Percentiles rank a stretch among this genome's conserved stretches.
Conservation (phyloP, 1,140 invertebrate species). For the Drosophila nigromelanica region DNA sequence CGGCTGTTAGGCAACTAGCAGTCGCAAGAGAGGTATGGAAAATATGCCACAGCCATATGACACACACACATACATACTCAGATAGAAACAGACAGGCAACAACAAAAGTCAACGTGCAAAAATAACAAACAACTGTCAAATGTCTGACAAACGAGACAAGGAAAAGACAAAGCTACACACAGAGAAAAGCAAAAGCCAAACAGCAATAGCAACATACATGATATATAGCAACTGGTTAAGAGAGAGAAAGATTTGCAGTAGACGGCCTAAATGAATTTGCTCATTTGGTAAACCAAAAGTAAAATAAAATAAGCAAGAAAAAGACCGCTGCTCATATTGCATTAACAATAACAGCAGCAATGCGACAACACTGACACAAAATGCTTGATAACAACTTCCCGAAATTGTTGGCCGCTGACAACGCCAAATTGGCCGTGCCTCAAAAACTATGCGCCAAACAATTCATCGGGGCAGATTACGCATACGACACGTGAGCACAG, state of each 20-base stretch:
- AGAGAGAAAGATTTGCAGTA: conserved; percentile 25
- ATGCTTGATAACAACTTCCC: conserved; percentile 71
- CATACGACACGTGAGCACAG: conserved; percentile 55
- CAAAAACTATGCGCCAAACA: conserved; percentile 31
- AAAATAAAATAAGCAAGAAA: neutral
- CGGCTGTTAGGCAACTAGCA: conserved; percentile 72
- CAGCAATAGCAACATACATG: conserved; percentile 27
- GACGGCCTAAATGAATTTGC: conserved; percentile 40
- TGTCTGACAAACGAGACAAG: conserved; percentile 82
- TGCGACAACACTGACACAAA: conserved; percentile 34
- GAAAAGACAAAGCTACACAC: conserved; percentile 66
- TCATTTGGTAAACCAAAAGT: conserved; percentile 28
- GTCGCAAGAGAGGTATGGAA: conserved; percentile 56
- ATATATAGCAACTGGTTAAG: conserved; percentile 39
- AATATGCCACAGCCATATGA: conserved; percentile 73
- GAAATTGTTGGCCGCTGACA: conserved; percentile 43
- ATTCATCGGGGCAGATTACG: conserved; percentile 60
- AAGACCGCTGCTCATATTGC: conserved; percentile 35
- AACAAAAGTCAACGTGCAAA: conserved; percentile 78
- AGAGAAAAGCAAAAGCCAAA: conserved; percentile 42
- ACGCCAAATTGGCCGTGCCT: conserved; percentile 30
- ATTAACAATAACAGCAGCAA: conserved; percentile 12
- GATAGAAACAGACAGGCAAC: conserved; percentile 51
- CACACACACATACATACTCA: conserved; percentile 30
- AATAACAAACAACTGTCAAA: conserved; percentile 83